phyloP scores from a whole-genome alignment of 2,888 invertebrate genomes.

The Ectobius pallidus region DNA sequence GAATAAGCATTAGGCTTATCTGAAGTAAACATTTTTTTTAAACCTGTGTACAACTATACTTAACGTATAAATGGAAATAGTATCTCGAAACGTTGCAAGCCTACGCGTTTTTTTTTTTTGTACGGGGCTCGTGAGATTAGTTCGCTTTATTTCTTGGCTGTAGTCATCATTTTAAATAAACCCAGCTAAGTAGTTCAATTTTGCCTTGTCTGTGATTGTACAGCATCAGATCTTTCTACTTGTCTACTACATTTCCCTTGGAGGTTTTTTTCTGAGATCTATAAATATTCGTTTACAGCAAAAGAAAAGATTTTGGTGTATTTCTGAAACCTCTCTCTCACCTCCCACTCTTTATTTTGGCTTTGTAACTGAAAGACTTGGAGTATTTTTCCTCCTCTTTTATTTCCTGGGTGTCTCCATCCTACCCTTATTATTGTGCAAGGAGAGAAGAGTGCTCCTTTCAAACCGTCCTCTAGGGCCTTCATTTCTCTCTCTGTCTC shows the following conservation, averaged over 20 bases:
- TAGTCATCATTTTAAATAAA: too few species aligned
- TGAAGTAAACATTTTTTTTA: too few species aligned
- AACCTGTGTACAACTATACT: too few species aligned
- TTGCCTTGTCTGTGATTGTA: neutral
- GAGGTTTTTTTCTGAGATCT: constrained; percentile 14
- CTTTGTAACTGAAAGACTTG: constrained; percentile 19
- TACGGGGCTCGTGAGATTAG: too few species aligned
- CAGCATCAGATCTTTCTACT: neutral
- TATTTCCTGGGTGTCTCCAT: neutral
- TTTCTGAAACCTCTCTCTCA: constrained; percentile 11
- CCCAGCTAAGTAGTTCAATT: constrained; percentile 12
- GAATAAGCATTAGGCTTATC: too few species aligned
- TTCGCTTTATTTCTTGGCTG: too few species aligned
- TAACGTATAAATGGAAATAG: too few species aligned
- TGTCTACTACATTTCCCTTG: constrained; percentile 8
- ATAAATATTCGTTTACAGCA: constrained; percentile 21
- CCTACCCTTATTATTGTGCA: constrained; percentile 25
- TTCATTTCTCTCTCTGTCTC: constrained; percentile 17
- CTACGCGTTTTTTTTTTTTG: too few species aligned
- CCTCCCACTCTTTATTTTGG: constrained; percentile 17
- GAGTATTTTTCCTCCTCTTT: neutral
- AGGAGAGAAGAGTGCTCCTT: constrained; percentile 29
- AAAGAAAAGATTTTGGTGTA: constrained; percentile 16
- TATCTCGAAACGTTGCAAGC: too few species aligned
- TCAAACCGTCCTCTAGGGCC: constrained; percentile 26